Base-by-base conservation (phyloP, 2,797 vertebrate genomes). In the Malacoraja senta region DNA sequence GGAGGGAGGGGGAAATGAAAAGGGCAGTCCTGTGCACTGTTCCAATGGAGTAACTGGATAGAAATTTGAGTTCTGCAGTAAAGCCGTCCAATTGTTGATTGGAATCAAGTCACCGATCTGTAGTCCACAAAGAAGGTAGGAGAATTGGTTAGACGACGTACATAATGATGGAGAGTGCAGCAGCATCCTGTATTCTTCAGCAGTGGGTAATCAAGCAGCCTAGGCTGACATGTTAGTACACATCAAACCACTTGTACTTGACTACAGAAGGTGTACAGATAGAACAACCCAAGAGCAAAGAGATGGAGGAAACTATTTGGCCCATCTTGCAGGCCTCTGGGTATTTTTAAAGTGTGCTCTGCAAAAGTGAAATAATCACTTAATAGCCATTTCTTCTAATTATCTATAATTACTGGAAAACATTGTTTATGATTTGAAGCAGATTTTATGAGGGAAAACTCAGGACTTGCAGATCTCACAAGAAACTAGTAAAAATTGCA, bases 391-490 rank as follows among this genome's bases (percentile, higher is more conserved):
- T 21, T 88, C n/a, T 17, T 32, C 15, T 17, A 53, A 53, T 86
- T 63, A 68, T 6, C 63, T 88, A 88, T 19, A 17, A 88, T 32
- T 21, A 65, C n/a, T 86, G 58, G 58, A 86, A 65, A 86, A 65
- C 13, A 68, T 32, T 63, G 35, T 10, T 72, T 53, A 17, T 58
- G 8, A 74, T 68, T 88, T 92, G 29, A 92, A 74, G 71, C 90
- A 29, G 7, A 53, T 74, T 92, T 72, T 76, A 53, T 74, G 74
- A 74, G 90, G n/a, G 58, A 92, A 74, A 92, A 8, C 90, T 74
- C 68, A 92, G 90, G 44, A 76, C 68, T 8, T 92, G 71, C 44
- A 74, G 35, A 92, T 92, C 44, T 92, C 26, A 38, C 26, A 7
- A 29, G 35, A 92, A 76, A 74, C 71, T 58, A 53, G 38, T 44